Percentiles rank a stretch among this genome's conserved stretches.
Conservation (phyloP, 2,888 invertebrate species). For the Caenorhabditis zanzibari region DNA sequence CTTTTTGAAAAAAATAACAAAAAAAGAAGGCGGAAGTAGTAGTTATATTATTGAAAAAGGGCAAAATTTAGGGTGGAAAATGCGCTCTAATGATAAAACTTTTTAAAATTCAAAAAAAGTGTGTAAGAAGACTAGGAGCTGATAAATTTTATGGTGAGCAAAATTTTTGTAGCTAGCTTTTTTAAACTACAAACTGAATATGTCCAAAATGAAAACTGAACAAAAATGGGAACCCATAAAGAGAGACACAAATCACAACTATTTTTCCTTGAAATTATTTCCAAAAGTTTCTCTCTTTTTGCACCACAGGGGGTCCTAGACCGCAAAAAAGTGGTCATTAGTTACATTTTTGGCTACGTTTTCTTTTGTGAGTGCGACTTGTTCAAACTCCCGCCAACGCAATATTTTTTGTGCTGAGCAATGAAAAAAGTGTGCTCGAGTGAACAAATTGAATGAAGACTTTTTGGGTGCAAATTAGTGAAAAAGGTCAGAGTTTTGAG, state of each 20-base stretch:
- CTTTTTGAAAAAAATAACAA: no score
- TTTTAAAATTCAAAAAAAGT: no score
- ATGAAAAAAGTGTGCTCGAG: slow-evolving; percentile 1
- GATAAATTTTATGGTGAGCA: no score
- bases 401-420: not conserved
- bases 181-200: no score
- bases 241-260: slow-evolving; percentile 20
- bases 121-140: no score
- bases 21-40: no score
- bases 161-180: no score
- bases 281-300: not conserved
- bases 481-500: no score
- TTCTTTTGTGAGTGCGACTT: slow-evolving; percentile 14
- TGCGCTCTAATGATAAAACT: no score
- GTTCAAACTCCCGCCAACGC: slow-evolving; percentile 50
- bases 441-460: not conserved
- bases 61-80: no score
- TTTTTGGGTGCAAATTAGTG: not conserved
- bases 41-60: no score
- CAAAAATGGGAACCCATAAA: not conserved
- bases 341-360: slow-evolving; percentile 14
- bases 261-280: not conserved
- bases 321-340: no score
- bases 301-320: slow-evolving; percentile 17
- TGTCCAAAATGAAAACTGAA: not conserved